A percentile compares a stretch with the other conserved stretches of the same genome.
Conservation (phyloP, 2,797 vertebrate genomes). For the Uromys caudimaculatus region DNA sequence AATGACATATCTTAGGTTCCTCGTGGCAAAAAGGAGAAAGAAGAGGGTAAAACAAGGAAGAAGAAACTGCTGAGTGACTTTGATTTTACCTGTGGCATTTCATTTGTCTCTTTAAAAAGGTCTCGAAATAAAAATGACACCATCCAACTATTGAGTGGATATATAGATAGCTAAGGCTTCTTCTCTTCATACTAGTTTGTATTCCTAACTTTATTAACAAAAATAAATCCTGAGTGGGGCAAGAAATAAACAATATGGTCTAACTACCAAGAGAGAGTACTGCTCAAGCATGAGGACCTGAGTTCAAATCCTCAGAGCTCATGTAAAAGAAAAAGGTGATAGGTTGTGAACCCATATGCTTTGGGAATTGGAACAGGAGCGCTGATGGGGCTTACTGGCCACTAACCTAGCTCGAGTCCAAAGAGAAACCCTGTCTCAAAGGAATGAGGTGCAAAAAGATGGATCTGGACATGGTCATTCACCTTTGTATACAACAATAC, state of each 20-base stretch:
- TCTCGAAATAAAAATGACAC: slow-evolving; percentile 1
- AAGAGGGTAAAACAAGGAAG: background rate
- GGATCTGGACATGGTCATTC: background rate
- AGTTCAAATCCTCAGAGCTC: background rate
- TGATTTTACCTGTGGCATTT: background rate
- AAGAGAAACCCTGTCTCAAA: too few relatives aligned
- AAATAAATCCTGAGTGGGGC: background rate
- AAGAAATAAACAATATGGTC: background rate
- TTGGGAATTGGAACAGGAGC: background rate
- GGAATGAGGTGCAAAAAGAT: too few relatives aligned
- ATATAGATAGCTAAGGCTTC: background rate
- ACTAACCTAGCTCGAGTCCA: background rate
- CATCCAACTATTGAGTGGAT: background rate
- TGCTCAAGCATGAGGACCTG: background rate
- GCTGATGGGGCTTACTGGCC: background rate
- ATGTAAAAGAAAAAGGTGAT: background rate
- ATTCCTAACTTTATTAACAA: background rate
- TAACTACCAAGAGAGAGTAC: background rate
- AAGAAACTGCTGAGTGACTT: background rate
- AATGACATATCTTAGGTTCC: background rate
- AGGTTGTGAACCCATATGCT: background rate
- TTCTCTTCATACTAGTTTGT: background rate
- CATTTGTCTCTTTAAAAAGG: background rate
- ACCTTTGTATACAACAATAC: background rate
- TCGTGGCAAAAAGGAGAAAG: background rate